Evolutionary conservation across 2,888 invertebrate genomes (phyloP).

Genomic region (Acutogordius australiensis): DNA sequence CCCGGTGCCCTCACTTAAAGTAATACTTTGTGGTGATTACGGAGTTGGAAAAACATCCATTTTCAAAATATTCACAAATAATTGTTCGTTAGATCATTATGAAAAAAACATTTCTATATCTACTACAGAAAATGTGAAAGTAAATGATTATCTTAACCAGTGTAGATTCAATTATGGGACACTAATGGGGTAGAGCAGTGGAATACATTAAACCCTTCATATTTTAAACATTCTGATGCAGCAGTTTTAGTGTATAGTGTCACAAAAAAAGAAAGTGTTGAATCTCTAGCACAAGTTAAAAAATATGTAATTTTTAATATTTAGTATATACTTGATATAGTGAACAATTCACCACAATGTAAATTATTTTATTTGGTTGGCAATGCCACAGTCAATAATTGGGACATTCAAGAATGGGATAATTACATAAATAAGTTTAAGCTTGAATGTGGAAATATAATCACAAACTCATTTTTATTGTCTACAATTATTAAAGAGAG

Average conservation of each 20-base stretch:
- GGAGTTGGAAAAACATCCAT: conserved; percentile 77
- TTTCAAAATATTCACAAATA: conserved; percentile 55
- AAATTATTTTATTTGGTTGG: not conserved
- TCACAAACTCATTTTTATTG: not conserved
- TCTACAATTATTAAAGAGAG: not conserved
- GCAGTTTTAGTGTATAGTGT: conserved; percentile 64
- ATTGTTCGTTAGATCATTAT: conserved; percentile 36
- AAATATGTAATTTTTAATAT: not conserved
- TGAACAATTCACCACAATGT: not conserved
- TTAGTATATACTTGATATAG: conserved; percentile 5
- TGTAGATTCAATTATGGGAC: conserved; percentile 67
- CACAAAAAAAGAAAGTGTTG: conserved; percentile 66
- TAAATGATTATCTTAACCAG: too few relatives aligned
- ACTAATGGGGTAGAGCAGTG: conserved; percentile 87
- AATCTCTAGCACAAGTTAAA: conserved; percentile 46
- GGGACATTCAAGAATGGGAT: not conserved
- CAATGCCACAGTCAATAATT: not conserved
- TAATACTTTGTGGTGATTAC: conserved; percentile 74
- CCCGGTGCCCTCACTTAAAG: conserved; percentile 51
- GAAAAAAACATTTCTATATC: conserved; percentile 42
- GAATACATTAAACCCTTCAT: conserved; percentile 69
- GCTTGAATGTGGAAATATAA: not conserved
- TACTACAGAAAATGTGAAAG: conserved; percentile 27
- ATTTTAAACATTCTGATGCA: conserved; percentile 77
- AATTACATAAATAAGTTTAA: not conserved